Evolutionary conservation across 2,113 vertebrate genomes (phyloP), one percentile per base, ranked within the genome.

Genomic region (Plestiodon gilberti): DNA sequence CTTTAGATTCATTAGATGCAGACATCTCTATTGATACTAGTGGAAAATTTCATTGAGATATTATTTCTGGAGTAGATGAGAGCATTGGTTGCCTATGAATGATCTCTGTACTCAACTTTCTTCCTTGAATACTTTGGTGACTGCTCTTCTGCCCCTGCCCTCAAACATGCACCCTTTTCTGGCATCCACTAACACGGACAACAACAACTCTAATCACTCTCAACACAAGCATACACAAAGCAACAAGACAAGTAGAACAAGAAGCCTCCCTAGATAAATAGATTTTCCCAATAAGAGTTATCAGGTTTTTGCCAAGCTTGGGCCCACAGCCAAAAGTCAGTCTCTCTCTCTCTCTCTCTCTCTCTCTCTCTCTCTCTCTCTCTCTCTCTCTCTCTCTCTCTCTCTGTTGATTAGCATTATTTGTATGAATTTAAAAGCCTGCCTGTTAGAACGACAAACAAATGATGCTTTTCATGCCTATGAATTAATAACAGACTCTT

Each of bases 271-370:
- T 52, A 43, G 40, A 83, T 59, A 73, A 48, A 40, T 67, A 38
- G 43, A 23, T 80, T 75, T 59, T 73, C 43, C 22, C 76, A 83
- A n/a, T 80, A 89, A 86, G 38, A n/a, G 48, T 0, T 3, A 14
- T 0, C 5, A 28, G 8, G 28, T 81, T 86, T 57, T 48, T 87
- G 61, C 1, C 0, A 0, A 6, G 81, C 28, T 28, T 1, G 0
- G 30, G 28, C 18, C 35, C 40, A 67, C 25, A 48, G 22, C 76
- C 0, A 10, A 81, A 38, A 64, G 62, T 30, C 48, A 4, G 59
- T 9, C 11, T 48, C 15, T 52, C 28, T 48, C 38, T 67, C 62
- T 15, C 67, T 70, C 30, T 3, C n/a, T 67, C 64, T 28, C 64
- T 67, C 25, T 5, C 64, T 55, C n/a, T 78, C 74, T 80, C 35